Evolutionary conservation across 2,797 vertebrate species (phyloP), one percentile per base, ranked within the genome.

Genomic region (Alectoris magna): DNA sequence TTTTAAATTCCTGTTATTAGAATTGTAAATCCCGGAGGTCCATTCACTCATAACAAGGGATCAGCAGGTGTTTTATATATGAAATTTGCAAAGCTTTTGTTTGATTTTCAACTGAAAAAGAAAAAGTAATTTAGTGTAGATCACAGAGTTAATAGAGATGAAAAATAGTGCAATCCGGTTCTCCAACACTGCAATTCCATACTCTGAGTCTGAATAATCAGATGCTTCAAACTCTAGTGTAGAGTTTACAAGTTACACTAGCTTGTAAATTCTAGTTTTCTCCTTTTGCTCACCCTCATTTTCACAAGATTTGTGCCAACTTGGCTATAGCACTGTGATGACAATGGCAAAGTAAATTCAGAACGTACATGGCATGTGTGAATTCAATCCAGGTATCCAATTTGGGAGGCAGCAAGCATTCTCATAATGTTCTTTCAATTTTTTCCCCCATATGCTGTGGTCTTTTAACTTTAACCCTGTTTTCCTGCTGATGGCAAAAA

Each of bases 1-100:
- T 89, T 82, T 51, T 19, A 87, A 89, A 92, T 91, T 64, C 26
- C 14, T 88, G 10, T 43, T 79, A 84, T 93, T 95, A 83, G 62
- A 93, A 89, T 68, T 91, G 78, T 68, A 93, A 91, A 91, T 88
- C 31, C 36, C 76, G 19, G 31, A 62, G 10, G 22, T 74, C 75
- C 29, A 66, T 88, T 91, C 62, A 60, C 38, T 43, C 53, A 81
- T 71, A 69, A 89, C 14, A 53, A 87, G 34, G 13, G 39, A 87
- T 59, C 58, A 84, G 62, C 34, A 90, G 44, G 51, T 87, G 71
- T 68, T 73, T 90, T 74, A 58, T 82, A 34, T 68, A 77, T 68
- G 39, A 93, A 72, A 90, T 76, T 51, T 79, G 21, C n/a, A 88
- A 74, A 60, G 27, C 12, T 82, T 86, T 91, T 76, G 31, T 68